Percentiles rank a stretch among this genome's conserved stretches.
Conservation (phyloP, 2,888 invertebrate species). For the Helobdella robusta region DNA sequence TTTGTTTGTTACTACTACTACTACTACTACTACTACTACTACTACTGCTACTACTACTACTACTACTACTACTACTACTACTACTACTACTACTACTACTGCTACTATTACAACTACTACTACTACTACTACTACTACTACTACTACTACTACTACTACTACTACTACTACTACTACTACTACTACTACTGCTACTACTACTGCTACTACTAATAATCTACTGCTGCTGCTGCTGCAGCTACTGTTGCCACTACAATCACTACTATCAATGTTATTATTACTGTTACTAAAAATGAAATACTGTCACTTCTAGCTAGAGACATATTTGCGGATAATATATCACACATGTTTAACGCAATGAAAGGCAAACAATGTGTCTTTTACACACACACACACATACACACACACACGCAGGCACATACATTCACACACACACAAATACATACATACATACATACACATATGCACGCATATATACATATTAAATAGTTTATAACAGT, state of each 20-base stretch:
- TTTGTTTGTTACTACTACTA: constrained; percentile 12
- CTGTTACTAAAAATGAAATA: background rate
- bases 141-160: constrained; percentile 20
- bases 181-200: constrained; percentile 4
- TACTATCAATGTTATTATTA: background rate
- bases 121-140: constrained; percentile 20
- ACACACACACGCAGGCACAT: background rate
- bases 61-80: constrained; percentile 22
- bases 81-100: constrained; percentile 21
- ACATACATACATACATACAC: background rate
- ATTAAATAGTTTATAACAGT: too few relatives aligned
- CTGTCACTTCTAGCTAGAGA: background rate
- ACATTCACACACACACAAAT: too few relatives aligned
- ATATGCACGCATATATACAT: background rate
- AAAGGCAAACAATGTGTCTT: background rate
- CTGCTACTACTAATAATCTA: constrained; percentile 6
- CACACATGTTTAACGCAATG: background rate
- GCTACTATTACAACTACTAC: constrained; percentile 21
- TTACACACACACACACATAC: constrained; percentile 6
- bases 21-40: constrained; percentile 21
- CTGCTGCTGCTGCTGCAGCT: background rate
- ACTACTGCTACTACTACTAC: constrained; percentile 18
- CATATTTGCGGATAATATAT: background rate
- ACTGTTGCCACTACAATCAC: background rate
- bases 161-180: constrained; percentile 20